These are phyloP conservation scores for Caenorhabditis drosophilae DNA, from an alignment of 2,888 invertebrate species.

Conservation along the genomic window DNA sequence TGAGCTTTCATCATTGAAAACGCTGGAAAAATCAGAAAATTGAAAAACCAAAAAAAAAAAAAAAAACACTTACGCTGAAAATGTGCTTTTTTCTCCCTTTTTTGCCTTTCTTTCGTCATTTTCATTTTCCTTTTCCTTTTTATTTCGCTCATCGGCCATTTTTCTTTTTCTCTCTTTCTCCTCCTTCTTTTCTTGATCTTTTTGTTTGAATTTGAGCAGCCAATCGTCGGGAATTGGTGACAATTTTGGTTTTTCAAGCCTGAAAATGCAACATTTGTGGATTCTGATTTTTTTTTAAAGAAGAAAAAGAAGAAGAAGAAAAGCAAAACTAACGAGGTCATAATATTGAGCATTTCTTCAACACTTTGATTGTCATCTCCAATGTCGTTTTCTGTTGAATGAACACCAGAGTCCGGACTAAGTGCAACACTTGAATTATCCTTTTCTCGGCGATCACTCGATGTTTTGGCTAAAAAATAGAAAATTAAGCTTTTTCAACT, in stretches of 20 bases:
- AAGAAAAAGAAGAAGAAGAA: background rate
- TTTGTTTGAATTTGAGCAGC: background rate
- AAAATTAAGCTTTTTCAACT: background rate
- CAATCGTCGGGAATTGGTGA: constrained; percentile 15
- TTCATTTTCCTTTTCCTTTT: background rate
- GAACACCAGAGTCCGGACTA: constrained; percentile 42
- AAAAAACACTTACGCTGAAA: background rate
- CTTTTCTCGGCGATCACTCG: background rate
- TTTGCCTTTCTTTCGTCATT: background rate
- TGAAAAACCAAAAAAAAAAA: background rate
- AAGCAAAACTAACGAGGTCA: constrained; percentile 18
- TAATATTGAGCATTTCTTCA: constrained; percentile 28
- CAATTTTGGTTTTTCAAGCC: constrained; percentile 14
- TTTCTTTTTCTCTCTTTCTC: constrained; percentile 6
- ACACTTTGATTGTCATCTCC: constrained; percentile 24
- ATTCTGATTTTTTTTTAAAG: too few species aligned
- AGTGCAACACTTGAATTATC: background rate
- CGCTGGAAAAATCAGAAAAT: background rate
- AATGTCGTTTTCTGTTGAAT: constrained; percentile 41
- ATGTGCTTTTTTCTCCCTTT: background rate
- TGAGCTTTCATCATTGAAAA: constrained; percentile 14
- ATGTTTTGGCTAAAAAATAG: constrained; percentile 3
- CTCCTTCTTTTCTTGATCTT: constrained; percentile 1
- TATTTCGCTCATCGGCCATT: constrained; percentile 1
- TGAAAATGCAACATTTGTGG: constrained; percentile 6